These are phyloP conservation scores for Drosophila chauvacae DNA, from an alignment of 1,140 invertebrate species.

Conservation along the genomic window DNA sequence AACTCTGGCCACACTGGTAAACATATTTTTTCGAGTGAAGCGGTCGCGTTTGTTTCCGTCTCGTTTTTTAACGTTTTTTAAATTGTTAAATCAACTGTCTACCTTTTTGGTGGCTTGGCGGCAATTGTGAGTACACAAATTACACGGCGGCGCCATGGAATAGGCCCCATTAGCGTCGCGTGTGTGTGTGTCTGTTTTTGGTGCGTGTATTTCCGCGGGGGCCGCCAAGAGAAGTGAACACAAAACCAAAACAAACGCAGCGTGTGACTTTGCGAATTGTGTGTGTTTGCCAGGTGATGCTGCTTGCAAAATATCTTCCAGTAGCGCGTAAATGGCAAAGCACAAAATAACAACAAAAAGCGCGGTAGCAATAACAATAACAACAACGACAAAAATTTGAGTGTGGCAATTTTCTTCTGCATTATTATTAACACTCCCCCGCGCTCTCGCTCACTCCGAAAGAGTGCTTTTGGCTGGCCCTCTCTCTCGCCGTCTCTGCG, in stretches of 20 bases:
- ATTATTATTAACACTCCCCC: conserved; percentile 66
- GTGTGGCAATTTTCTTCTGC: conserved; percentile 45
- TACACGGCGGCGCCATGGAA: background rate
- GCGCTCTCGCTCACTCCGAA: conserved; percentile 26
- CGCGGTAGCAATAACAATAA: conserved; percentile 6
- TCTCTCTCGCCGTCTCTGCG: conserved; percentile 13
- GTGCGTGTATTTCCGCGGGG: background rate
- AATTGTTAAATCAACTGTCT: conserved; percentile 17
- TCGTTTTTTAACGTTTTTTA: conserved; percentile 15
- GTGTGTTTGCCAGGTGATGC: conserved; percentile 27
- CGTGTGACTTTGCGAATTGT: conserved; percentile 32
- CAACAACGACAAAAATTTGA: conserved; percentile 33
- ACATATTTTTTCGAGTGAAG: conserved; percentile 12
- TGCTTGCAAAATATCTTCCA: conserved; percentile 28
- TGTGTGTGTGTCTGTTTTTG: background rate
- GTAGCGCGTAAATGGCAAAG: conserved; percentile 16
- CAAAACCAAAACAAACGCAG: conserved; percentile 27
- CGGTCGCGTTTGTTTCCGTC: conserved; percentile 20
- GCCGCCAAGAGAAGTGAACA: background rate
- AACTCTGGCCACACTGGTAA: conserved; percentile 12
- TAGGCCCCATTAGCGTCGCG: background rate
- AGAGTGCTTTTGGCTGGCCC: conserved; percentile 6
- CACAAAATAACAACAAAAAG: conserved; percentile 12
- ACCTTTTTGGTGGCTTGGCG: conserved; percentile 1
- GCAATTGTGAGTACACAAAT: background rate